phyloP scores from a whole-genome alignment of 2,888 invertebrate genomes.

The Meteorus cinctellus region DNA sequence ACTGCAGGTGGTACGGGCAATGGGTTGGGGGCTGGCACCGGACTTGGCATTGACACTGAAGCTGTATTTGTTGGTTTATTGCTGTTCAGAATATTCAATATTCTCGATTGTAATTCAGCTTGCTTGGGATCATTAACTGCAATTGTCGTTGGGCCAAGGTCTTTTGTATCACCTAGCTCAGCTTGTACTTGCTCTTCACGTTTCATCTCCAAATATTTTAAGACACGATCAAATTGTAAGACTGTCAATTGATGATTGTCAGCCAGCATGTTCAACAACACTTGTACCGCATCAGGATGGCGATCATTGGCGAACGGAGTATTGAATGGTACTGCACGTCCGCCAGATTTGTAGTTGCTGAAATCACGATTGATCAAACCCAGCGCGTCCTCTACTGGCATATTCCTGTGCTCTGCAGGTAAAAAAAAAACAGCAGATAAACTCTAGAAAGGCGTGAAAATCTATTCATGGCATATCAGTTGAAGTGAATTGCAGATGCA shows the following conservation, averaged over 20 bases:
- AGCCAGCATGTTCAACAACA: constrained; percentile 83
- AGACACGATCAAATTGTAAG: constrained; percentile 85
- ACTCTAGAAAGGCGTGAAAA: too few relatives aligned
- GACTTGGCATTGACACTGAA: constrained; percentile 66
- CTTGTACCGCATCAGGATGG: constrained; percentile 71
- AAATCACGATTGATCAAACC: constrained; percentile 84
- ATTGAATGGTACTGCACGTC: constrained; percentile 76
- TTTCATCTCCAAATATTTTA: constrained; percentile 83
- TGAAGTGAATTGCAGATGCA: too few relatives aligned
- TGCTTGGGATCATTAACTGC: constrained; percentile 77
- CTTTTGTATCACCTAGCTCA: constrained; percentile 82
- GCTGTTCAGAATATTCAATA: constrained; percentile 85
- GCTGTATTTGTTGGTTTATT: constrained; percentile 69
- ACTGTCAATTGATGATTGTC: constrained; percentile 87
- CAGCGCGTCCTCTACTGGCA: constrained; percentile 94
- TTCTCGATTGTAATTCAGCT: constrained; percentile 84
- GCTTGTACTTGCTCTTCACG: constrained; percentile 83
- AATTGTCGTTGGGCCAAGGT: constrained; percentile 70
- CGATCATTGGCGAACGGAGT: constrained; percentile 74
- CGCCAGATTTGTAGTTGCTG: constrained; percentile 77
- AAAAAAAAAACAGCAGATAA: too few relatives aligned
- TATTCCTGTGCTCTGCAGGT: constrained; percentile 97
- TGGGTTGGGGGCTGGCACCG: constrained; percentile 65
- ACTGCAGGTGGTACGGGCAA: constrained; percentile 56
- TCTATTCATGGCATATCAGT: too few relatives aligned